A percentile compares a stretch with the other conserved stretches of the same genome.
Conservation (phyloP, 2,797 vertebrate genomes). For the Schizopygopsis malacanthus region DNA sequence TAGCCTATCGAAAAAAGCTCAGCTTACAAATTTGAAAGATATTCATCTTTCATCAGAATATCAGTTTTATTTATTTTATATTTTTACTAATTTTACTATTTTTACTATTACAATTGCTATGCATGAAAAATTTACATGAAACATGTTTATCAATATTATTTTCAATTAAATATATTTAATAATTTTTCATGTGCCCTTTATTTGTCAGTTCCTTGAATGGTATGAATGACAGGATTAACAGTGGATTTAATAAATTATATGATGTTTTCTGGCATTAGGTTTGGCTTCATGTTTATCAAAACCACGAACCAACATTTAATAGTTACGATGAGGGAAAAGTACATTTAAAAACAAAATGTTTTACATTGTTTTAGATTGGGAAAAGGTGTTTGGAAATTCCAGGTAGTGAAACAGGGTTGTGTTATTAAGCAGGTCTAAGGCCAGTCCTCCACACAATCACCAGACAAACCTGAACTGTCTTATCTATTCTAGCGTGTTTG, state of each 20-base stretch:
- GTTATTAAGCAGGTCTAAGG: slow-evolving; percentile 64
- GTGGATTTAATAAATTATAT: background rate
- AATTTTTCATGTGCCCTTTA: background rate
- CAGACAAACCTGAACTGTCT: background rate
- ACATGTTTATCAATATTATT: background rate
- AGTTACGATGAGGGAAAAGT: background rate
- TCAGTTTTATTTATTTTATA: too few relatives aligned
- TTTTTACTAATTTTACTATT: background rate
- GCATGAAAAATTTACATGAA: background rate
- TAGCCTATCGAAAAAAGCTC: background rate
- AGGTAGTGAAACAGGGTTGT: slow-evolving; percentile 47
- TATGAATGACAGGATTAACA: background rate
- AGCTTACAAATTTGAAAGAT: background rate
- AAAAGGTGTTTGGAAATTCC: slow-evolving; percentile 65
- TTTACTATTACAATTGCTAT: background rate
- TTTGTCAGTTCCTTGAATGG: background rate
- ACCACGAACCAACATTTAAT: background rate
- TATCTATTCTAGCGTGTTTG: background rate
- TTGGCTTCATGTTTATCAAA: background rate
- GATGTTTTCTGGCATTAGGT: background rate
- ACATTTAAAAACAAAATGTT: background rate
- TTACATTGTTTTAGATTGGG: background rate
- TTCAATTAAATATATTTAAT: background rate
- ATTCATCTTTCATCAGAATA: too few relatives aligned
- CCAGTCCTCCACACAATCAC: slow-evolving; percentile 1